Percentiles rank a stretch among this genome's conserved stretches.
Conservation (phyloP, 2,888 invertebrate species). For the Andricus curvator region DNA sequence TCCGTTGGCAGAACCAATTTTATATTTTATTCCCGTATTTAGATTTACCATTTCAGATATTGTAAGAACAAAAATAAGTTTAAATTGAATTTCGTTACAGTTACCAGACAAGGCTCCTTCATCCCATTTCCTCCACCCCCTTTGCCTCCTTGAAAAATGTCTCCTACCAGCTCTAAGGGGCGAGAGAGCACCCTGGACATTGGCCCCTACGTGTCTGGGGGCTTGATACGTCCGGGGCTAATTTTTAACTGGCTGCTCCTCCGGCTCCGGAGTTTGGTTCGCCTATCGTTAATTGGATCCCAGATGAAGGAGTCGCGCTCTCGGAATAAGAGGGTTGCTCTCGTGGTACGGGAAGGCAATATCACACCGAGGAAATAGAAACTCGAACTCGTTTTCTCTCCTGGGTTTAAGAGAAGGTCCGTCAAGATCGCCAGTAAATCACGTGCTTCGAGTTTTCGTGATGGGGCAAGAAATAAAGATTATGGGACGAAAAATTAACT, state of each 20-base stretch:
- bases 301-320: slow-evolving; percentile 67
- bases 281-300: slow-evolving; percentile 74
- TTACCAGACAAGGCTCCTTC: slow-evolving; percentile 38
- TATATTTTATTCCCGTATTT: slow-evolving; percentile 74
- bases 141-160: slow-evolving; percentile 36
- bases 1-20: slow-evolving; percentile 64
- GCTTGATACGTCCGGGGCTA: slow-evolving; percentile 61
- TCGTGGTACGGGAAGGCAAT: slow-evolving; percentile 29
- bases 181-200: slow-evolving; percentile 43
- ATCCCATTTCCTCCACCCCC: slow-evolving; percentile 40
- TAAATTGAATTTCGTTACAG: slow-evolving; percentile 55
- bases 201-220: slow-evolving; percentile 38
- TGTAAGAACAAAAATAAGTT: slow-evolving; percentile 76
- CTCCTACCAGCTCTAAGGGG: slow-evolving; percentile 35
- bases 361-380: slow-evolving; percentile 39
- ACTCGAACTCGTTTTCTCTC: slow-evolving; percentile 35
- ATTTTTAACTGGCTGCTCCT: slow-evolving; percentile 67
- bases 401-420: slow-evolving; percentile 22
- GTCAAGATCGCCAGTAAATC: slow-evolving; percentile 38
- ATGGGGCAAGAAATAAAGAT: slow-evolving; percentile 1
- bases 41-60: slow-evolving; percentile 75
- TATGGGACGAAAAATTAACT: neutral
- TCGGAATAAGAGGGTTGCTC: slow-evolving; percentile 44
- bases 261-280: slow-evolving; percentile 65
- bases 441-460: slow-evolving; percentile 31